Evolutionary conservation across 2,797 vertebrate genomes (phyloP), one percentile per base, ranked within the genome.

Genomic region (Chaetophractus vellerosus): DNA sequence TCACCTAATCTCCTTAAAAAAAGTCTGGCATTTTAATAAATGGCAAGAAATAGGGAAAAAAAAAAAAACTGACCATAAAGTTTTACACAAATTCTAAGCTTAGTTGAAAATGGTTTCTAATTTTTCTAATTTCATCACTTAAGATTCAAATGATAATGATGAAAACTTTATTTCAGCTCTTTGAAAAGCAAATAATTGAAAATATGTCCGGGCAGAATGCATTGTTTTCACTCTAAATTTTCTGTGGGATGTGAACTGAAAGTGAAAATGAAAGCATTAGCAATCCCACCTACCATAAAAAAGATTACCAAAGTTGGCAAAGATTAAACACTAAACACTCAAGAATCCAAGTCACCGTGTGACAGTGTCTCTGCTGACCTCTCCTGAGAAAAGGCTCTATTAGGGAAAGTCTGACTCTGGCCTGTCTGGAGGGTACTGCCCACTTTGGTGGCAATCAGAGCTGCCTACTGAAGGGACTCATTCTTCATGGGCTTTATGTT

Each of bases 401-500:
- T 16, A 2, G 50, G 50, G 50, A 52, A 52, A 16, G 45, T 45
- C 45, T 45, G 45, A 45, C 45, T 45, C 45, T 45, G 45, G 52
- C 52, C 52, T 55, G 52, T 6, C 5, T 0, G 52, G 52, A 55
- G 52, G 52, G 18, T 18, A 28, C 18, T 33, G 26, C 48, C 78
- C 71, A 21, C 26, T 89, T 74, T 88, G 88, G 33, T 5, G 93
- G 64, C 78, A n/a, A 48, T 38, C n/a, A 94, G 8, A 36, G 11
- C 64, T 33, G 0, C 38, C 48, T 45, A 50, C 21, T 78, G 88
- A 88, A 69, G 23, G 93, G 23, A 2, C 0, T 92, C 1, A 36
- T n/a, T 94, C 55, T n/a, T 55, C 79, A 82, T 88, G 66, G 72
- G 80, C 84, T 72, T 74, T 19, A 10, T 87, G 93, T 45, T 79